These are phyloP conservation scores for Pseudococcus longispinus DNA, from an alignment of 2,888 invertebrate genomes.

Conservation along the genomic window DNA sequence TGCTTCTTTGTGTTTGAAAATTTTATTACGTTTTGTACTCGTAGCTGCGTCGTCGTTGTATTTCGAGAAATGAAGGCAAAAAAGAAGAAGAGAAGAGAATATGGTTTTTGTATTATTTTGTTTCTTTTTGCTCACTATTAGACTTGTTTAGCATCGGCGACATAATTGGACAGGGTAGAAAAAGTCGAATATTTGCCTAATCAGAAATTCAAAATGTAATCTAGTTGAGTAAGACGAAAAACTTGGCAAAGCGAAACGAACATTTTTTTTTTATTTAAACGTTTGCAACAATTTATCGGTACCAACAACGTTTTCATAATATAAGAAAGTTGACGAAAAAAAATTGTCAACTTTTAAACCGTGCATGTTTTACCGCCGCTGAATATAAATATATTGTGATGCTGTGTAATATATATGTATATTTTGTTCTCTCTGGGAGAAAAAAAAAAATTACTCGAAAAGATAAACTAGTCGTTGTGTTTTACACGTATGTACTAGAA, in stretches of 20 bases:
- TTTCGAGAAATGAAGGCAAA: background rate
- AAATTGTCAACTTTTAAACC: background rate
- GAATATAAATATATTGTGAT: background rate
- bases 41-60: background rate
- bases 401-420: background rate
- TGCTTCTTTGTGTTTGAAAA: slow-evolving; percentile 24
- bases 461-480: background rate
- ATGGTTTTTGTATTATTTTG: slow-evolving; percentile 7
- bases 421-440: background rate
- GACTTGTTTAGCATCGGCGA: background rate
- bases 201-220: slow-evolving; percentile 31
- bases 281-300: background rate
- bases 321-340: background rate
- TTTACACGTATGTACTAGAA: background rate
- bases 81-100: background rate
- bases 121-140: background rate
- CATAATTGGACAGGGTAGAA: background rate
- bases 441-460: background rate
- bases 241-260: background rate
- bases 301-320: background rate
- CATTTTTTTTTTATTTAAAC: slow-evolving; percentile 1
- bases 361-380: background rate
- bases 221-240: slow-evolving; percentile 24
- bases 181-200: slow-evolving; percentile 15
- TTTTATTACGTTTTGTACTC: slow-evolving; percentile 28